Percentiles rank a stretch among this genome's conserved stretches.
phyloP scores from a whole-genome alignment of 2,888 invertebrate species.

The Volucella inanis region DNA sequence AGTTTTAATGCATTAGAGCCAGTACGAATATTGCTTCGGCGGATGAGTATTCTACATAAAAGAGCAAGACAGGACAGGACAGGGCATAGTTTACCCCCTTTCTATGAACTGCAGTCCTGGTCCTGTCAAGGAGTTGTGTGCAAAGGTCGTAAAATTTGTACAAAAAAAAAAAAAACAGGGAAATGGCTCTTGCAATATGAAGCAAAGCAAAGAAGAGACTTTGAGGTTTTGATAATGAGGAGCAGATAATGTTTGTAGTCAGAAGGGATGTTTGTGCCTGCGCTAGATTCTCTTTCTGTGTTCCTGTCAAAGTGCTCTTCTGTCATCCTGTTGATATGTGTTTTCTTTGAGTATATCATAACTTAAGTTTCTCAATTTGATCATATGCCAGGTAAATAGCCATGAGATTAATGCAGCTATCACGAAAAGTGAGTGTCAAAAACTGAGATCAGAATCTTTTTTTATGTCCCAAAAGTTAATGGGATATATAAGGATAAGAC shows the following conservation, averaged over 20 bases:
- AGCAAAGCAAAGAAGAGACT: slow-evolving; percentile 45
- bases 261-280: not conserved
- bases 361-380: slow-evolving; percentile 7
- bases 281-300: not conserved
- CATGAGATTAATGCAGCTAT: not conserved
- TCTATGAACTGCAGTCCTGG: not conserved
- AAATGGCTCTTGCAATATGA: slow-evolving; percentile 24
- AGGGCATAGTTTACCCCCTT: slow-evolving; percentile 13
- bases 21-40: slow-evolving; percentile 6
- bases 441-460: not conserved
- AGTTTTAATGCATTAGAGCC: slow-evolving; percentile 69
- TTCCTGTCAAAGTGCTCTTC: too few relatives aligned
- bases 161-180: not conserved
- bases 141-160: slow-evolving; percentile 57
- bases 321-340: too few relatives aligned
- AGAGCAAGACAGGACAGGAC: slow-evolving; percentile 16
- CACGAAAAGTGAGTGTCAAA: slow-evolving; percentile 9
- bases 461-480: not conserved
- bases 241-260: slow-evolving; percentile 38
- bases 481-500: not conserved
- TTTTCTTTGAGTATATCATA: not conserved
- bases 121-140: slow-evolving; percentile 24
- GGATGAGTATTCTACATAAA: slow-evolving; percentile 14
- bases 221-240: slow-evolving; percentile 58
- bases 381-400: slow-evolving; percentile 21